Evolutionary conservation across 1,140 invertebrate genomes (phyloP).

Genomic region (Ips nitidus): DNA sequence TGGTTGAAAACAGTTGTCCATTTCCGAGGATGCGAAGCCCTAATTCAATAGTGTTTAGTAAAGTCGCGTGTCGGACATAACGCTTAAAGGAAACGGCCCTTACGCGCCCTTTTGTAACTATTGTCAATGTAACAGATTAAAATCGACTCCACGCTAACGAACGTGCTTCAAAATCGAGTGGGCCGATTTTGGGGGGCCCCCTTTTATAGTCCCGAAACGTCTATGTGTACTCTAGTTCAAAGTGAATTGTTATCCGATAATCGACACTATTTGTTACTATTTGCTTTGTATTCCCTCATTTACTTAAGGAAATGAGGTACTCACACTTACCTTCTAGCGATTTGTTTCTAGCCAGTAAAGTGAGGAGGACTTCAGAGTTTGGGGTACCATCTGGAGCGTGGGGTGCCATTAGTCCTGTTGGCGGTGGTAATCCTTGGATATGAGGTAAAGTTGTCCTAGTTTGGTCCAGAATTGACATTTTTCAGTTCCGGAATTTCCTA

Average conservation of each 20-base stretch:
- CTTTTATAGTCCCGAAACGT: neutral
- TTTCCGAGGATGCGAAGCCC: slow-evolving; percentile 11
- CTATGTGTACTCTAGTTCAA: neutral
- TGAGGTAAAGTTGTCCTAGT: slow-evolving; percentile 46
- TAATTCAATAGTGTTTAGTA: slow-evolving; percentile 25
- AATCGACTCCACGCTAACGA: slow-evolving; percentile 6
- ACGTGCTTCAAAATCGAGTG: slow-evolving; percentile 22
- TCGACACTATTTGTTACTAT: slow-evolving; percentile 9
- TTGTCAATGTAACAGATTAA: slow-evolving; percentile 29
- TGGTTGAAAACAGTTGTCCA: slow-evolving; percentile 19
- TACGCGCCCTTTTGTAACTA: slow-evolving; percentile 18
- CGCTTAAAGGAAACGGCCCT: slow-evolving; percentile 12
- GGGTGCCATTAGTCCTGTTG: slow-evolving; percentile 47
- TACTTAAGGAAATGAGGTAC: neutral
- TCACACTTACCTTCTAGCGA: slow-evolving; percentile 74
- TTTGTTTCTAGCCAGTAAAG: slow-evolving; percentile 82
- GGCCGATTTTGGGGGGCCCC: slow-evolving; percentile 12
- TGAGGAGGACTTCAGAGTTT: slow-evolving; percentile 80
- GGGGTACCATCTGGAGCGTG: slow-evolving; percentile 57
- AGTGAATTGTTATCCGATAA: neutral
- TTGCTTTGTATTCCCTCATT: neutral
- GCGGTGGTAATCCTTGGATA: slow-evolving; percentile 47
- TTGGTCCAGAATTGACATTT: slow-evolving; percentile 54
- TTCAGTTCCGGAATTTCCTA: slow-evolving; percentile 11
- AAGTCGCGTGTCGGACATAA: slow-evolving; percentile 22